phyloP scores from a whole-genome alignment of 2,797 vertebrate genomes.

The Gymnoscopelus braueri region DNA sequence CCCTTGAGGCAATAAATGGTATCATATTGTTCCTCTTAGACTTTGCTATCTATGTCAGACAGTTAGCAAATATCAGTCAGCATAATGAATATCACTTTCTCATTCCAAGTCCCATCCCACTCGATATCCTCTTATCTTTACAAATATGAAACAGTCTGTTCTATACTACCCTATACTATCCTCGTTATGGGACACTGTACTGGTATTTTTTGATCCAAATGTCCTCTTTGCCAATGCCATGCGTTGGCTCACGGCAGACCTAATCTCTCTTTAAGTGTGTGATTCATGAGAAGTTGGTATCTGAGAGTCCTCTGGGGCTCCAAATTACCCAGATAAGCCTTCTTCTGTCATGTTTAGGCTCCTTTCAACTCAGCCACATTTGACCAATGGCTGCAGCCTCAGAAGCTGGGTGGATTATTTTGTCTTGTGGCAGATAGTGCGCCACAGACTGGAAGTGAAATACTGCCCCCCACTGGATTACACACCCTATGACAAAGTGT shows the following conservation, averaged over 20 bases:
- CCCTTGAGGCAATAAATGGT: constrained; percentile 3
- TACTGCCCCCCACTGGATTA: constrained; percentile 75
- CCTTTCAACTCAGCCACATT: constrained; percentile 60
- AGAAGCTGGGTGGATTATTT: constrained; percentile 26
- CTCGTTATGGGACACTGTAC: constrained; percentile 15
- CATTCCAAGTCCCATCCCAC: neutral
- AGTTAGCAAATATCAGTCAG: neutral
- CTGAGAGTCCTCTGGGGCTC: constrained; percentile 53
- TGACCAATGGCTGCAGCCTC: constrained; percentile 51
- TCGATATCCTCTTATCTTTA: constrained; percentile 5
- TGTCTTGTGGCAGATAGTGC: neutral
- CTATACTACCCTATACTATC: neutral
- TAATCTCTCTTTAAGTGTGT: constrained; percentile 55
- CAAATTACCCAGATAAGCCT: constrained; percentile 61
- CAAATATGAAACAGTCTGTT: constrained; percentile 4
- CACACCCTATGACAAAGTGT: neutral
- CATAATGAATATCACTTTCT: neutral
- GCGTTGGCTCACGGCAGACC: constrained; percentile 34
- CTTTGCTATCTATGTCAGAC: neutral
- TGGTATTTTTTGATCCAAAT: constrained; percentile 19
- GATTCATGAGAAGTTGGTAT: constrained; percentile 50
- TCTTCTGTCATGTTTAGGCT: constrained; percentile 38
- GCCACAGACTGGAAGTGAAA: constrained; percentile 42
- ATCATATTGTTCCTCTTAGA: constrained; percentile 1
- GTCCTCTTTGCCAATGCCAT: constrained; percentile 29